phyloP scores from a whole-genome alignment of 2,797 vertebrate species.

The Scleropages formosus region DNA sequence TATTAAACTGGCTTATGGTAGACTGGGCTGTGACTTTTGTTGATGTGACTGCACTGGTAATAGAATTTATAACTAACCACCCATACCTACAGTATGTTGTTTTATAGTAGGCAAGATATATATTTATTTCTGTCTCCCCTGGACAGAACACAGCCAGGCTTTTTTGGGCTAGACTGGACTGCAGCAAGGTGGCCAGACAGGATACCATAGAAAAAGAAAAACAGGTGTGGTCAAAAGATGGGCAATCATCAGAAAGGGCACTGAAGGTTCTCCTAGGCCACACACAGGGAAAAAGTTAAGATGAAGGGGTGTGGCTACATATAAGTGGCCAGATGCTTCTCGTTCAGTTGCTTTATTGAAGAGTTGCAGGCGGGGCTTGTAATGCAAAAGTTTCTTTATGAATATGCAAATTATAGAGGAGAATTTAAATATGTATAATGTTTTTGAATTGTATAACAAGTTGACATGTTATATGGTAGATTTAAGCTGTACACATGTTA shows the following conservation, averaged over 20 bases:
- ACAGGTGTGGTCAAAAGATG: not conserved
- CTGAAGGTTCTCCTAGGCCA: too few relatives aligned
- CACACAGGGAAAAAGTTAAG: not conserved
- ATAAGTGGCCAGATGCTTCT: not conserved
- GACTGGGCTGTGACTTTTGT: not conserved
- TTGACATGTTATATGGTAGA: not conserved
- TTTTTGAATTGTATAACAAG: slow-evolving; percentile 6
- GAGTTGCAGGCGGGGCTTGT: not conserved
- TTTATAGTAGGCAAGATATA: not conserved
- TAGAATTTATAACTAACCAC: too few relatives aligned
- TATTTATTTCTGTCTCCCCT: not conserved
- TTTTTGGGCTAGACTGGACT: slow-evolving; percentile 11
- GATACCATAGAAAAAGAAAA: not conserved
- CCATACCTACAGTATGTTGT: not conserved
- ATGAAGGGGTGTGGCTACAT: not conserved
- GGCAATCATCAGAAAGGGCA: not conserved
- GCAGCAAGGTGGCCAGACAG: not conserved
- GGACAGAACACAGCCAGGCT: slow-evolving; percentile 2
- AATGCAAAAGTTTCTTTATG: not conserved
- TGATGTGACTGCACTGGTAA: too few relatives aligned
- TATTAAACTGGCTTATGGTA: not conserved
- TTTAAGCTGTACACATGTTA: slow-evolving; percentile 15
- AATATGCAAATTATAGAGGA: slow-evolving; percentile 2
- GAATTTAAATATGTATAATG: slow-evolving; percentile 15
- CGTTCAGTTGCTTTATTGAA: slow-evolving; percentile 6